Evolutionary conservation across 2,113 vertebrate species (phyloP).

Genomic region (Dunckerocampus dactyliophorus): DNA sequence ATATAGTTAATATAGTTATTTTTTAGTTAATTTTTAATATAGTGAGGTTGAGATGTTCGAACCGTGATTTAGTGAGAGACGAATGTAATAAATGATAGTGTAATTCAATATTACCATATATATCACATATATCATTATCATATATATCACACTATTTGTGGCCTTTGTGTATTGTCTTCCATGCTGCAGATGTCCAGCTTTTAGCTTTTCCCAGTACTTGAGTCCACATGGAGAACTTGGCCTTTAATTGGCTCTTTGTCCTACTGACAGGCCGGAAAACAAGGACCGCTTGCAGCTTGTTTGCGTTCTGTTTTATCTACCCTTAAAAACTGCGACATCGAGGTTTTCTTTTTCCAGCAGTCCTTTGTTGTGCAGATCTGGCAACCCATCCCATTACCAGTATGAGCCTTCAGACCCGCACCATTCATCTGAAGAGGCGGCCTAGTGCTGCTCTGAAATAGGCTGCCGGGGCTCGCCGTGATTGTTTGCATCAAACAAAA

Average conservation of each 20-base stretch:
- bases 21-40: no score
- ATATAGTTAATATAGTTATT: no score
- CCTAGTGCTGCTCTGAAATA: conserved; percentile 47
- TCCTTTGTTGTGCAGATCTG: conserved; percentile 20
- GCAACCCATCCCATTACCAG: conserved; percentile 21
- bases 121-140: no score
- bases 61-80: no score
- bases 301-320: conserved; percentile 2
- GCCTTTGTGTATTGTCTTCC: no score
- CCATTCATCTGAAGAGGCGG: conserved; percentile 49
- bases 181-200: neutral
- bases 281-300: neutral
- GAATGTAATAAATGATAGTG: no score
- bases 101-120: no score
- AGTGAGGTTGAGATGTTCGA: no score
- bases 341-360: conserved; percentile 7
- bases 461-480: conserved; percentile 37
- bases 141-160: no score
- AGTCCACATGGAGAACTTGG: neutral
- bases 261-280: neutral
- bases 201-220: neutral
- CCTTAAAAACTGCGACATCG: conserved; percentile 1
- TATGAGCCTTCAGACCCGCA: conserved; percentile 33
- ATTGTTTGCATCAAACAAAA: conserved; percentile 49
- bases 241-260: conserved; percentile 1